Evolutionary conservation across 1,140 invertebrate genomes (phyloP).

Genomic region (Hycleus cichorii): DNA sequence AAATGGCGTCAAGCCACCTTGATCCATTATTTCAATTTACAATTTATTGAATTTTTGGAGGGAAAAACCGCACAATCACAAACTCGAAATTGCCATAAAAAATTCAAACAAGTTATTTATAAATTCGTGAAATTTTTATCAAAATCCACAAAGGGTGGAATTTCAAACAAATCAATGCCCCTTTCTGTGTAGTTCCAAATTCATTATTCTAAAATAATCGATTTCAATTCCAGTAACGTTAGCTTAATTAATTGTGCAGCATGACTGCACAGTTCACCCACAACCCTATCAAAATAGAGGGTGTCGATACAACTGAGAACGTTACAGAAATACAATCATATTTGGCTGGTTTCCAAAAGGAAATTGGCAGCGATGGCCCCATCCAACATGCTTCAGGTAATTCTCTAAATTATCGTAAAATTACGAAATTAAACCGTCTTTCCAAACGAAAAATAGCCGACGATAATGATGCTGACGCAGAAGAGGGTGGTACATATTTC

Average conservation of each 20-base stretch:
- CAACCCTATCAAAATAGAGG: constrained; percentile 39
- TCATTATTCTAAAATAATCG: no score
- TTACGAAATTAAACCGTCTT: background rate
- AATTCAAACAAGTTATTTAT: no score
- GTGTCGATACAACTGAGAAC: constrained; percentile 42
- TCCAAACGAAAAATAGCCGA: constrained; percentile 39
- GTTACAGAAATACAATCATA: constrained; percentile 77
- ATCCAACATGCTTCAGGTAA: constrained; percentile 47
- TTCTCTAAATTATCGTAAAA: constrained; percentile 2
- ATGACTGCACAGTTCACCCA: constrained; percentile 35
- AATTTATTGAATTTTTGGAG: no score
- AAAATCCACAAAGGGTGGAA: no score
- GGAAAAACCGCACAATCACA: background rate
- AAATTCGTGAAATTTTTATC: no score
- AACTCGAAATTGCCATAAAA: no score
- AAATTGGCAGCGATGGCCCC: constrained; percentile 59
- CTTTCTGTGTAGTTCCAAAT: no score
- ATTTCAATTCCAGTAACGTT: constrained; percentile 5
- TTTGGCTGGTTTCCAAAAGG: constrained; percentile 76
- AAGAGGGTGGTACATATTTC: constrained; percentile 60
- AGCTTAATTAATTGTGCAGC: constrained; percentile 7
- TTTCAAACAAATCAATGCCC: no score
- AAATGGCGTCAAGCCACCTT: constrained; percentile 22
- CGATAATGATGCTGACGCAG: constrained; percentile 47
- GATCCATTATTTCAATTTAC: background rate